phyloP scores from a whole-genome alignment of 2,797 vertebrate species.

The Halcyon chelicuti region DNA sequence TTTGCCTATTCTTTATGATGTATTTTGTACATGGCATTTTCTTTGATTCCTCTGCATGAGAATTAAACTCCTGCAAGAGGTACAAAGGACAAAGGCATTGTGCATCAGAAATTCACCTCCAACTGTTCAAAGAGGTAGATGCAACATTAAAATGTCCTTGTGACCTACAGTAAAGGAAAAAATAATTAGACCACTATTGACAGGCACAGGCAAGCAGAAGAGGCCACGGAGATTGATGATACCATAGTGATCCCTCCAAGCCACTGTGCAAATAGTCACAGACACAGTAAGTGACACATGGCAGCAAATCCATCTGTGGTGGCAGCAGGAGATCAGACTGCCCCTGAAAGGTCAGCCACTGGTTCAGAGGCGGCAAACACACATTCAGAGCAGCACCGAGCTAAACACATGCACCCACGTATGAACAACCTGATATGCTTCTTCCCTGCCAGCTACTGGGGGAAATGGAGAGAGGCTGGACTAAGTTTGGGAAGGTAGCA shows the following conservation, averaged over 20 bases:
- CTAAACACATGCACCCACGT: fast-evolving
- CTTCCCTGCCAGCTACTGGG: neutral
- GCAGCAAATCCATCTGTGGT: neutral
- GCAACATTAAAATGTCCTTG: neutral
- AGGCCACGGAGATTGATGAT: neutral
- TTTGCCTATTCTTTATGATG: neutral
- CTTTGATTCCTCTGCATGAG: neutral
- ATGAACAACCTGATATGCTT: fast-evolving
- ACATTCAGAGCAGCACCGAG: neutral
- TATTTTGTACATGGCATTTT: neutral
- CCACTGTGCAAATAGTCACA: neutral
- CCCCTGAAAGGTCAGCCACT: neutral
- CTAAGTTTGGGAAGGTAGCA: neutral
- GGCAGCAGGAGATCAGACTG: neutral
- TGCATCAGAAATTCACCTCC: neutral
- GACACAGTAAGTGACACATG: neutral
- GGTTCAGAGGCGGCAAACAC: neutral
- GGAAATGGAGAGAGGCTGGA: neutral
- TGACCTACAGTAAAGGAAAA: neutral
- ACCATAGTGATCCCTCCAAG: neutral
- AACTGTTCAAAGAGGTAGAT: neutral
- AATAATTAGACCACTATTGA: neutral
- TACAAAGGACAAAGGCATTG: neutral
- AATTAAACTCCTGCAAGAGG: neutral
- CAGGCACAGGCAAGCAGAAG: neutral